These are phyloP conservation scores for Ceratosolen fusciceps DNA, from an alignment of 1,140 invertebrate species.

Conservation along the genomic window DNA sequence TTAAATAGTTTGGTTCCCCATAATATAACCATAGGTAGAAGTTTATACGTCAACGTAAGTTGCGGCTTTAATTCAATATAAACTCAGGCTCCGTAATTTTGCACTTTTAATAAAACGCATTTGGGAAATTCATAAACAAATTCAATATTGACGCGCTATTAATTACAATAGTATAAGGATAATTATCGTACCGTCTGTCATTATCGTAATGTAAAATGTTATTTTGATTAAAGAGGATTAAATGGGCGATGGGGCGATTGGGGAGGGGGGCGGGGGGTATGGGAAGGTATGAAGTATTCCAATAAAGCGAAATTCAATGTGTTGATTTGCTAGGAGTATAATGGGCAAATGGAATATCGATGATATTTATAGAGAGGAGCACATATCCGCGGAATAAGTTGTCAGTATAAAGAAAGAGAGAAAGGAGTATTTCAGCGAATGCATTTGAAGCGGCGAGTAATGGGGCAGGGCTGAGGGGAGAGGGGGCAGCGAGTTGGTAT, in stretches of 20 bases:
- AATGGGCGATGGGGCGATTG: too few species aligned
- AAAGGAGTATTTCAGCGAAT: background rate
- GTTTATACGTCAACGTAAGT: background rate
- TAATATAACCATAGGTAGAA: background rate
- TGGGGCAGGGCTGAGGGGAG: background rate
- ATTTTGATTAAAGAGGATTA: too few species aligned
- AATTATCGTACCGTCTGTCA: too few species aligned
- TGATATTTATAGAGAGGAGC: too few species aligned
- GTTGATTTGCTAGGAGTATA: too few species aligned
- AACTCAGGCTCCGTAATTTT: background rate
- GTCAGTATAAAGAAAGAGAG: background rate
- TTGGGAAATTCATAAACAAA: background rate
- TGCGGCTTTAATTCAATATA: background rate
- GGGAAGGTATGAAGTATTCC: too few species aligned
- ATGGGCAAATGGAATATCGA: too few species aligned
- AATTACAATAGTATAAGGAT: background rate
- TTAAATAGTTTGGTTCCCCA: background rate
- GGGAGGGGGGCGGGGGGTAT: too few species aligned
- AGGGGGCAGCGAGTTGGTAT: background rate
- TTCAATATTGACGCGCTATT: background rate
- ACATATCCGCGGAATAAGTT: background rate
- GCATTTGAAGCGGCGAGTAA: background rate
- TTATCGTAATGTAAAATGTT: too few species aligned
- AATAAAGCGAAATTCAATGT: too few species aligned
- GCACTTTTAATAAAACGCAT: background rate